These are phyloP conservation scores for Catagonus wagneri DNA, from an alignment of 2,113 vertebrate species.

Conservation along the genomic window DNA sequence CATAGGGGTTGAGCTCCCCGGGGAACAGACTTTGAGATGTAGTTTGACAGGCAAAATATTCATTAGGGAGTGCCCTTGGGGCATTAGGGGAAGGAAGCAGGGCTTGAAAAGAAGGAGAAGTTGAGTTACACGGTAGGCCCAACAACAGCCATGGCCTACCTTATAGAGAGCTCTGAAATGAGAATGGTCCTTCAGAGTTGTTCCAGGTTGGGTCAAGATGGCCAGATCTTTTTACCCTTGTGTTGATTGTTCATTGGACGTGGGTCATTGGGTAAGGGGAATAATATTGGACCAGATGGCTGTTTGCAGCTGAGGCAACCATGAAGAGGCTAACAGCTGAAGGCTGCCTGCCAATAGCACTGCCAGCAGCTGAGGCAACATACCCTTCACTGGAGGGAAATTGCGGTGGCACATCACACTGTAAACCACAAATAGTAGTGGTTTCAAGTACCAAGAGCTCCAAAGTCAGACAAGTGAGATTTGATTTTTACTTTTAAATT, in stretches of 20 bases:
- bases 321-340: background rate
- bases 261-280: background rate
- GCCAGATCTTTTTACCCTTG: background rate
- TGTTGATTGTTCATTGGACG: background rate
- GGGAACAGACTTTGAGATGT: constrained; percentile 35
- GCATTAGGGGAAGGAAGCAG: background rate
- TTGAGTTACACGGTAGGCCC: background rate
- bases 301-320: constrained; percentile 38
- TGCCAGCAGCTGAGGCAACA: constrained; percentile 8
- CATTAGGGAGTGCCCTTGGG: background rate
- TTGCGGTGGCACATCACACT: background rate
- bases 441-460: constrained; percentile 35
- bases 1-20: background rate
- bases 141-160: background rate
- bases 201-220: constrained; percentile 42
- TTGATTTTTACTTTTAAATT: constrained; percentile 57
- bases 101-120: background rate
- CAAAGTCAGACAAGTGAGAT: constrained; percentile 44
- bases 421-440: constrained; percentile 3
- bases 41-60: constrained; percentile 39
- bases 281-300: background rate
- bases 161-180: background rate
- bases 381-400: background rate
- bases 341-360: background rate
- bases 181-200: background rate